A percentile compares a stretch with the other conserved stretches of the same genome.
phyloP scores from a whole-genome alignment of 2,113 vertebrate genomes.

The Menura novaehollandiae region DNA sequence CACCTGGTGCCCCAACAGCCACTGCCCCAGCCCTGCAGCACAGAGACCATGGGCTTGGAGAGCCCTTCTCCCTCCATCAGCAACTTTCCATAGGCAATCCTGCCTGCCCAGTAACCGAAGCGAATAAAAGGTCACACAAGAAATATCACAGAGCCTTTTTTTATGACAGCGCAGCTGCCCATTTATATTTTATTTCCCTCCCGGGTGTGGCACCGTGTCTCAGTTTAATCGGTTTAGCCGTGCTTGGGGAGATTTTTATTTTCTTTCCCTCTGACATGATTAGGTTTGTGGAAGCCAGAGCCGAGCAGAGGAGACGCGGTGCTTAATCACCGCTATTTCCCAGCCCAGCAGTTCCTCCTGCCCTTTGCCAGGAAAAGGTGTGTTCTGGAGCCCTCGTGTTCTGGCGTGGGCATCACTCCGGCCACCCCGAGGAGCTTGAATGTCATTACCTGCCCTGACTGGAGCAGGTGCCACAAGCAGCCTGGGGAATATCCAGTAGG shows the following conservation, averaged over 20 bases:
- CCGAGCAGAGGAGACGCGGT: slow-evolving; percentile 23
- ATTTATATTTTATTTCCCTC: slow-evolving; percentile 10
- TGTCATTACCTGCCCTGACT: neutral
- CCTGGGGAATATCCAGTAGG: neutral
- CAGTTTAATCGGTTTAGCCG: neutral
- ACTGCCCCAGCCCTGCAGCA: neutral
- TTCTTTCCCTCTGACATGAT: slow-evolving; percentile 55
- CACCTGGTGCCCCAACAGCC: neutral
- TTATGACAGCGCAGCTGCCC: neutral
- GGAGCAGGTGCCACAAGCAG: neutral
- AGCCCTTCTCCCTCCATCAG: neutral
- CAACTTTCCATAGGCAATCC: neutral
- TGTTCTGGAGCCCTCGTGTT: neutral
- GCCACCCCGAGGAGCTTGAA: neutral
- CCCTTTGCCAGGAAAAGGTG: neutral
- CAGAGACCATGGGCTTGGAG: neutral
- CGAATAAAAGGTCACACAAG: slow-evolving; percentile 7
- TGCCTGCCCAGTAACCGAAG: neutral
- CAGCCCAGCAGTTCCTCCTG: slow-evolving; percentile 23
- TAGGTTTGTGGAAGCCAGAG: slow-evolving; percentile 62
- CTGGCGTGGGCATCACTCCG: accelerated
- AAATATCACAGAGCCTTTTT: slow-evolving; percentile 10
- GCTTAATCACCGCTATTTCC: slow-evolving; percentile 48
- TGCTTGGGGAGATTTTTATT: slow-evolving; percentile 43
- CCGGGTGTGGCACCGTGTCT: neutral